Base-by-base conservation (phyloP, 2,113 vertebrate genomes). In the Notiomystis cincta region DNA sequence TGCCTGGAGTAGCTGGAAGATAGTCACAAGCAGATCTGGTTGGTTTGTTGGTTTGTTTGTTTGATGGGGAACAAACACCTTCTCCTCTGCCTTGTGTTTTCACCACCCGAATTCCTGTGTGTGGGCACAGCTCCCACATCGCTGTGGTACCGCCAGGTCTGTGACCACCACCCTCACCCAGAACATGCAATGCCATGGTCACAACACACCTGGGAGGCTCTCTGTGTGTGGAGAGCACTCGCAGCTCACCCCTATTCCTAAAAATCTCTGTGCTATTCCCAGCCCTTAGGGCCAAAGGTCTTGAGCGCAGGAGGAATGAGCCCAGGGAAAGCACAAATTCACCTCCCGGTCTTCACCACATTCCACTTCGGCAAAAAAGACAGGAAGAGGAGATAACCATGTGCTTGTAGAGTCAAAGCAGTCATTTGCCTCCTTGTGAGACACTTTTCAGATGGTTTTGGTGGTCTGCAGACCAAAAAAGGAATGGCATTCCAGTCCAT, bases 131-230 rank as follows among this genome's bases (percentile, higher is more conserved):
- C n/a, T 82, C 48, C 51, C 15, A 1, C 33, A 1, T 15, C 0
- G 1, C 42, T n/a, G 31, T 9, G 37, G 45, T 4, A 5, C 69
- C 0, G 0, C 35, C 1, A 1, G 18, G 18, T 10, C 42, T 42
- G 61, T 37, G 81, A n/a, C 5, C 60, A 3, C 19, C 19, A 0
- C 40, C 57, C 35, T 80, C 35, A 24, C 8, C 51, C 14, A 21
- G 28, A 11, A 5, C 19, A 0, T 0, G 11, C 64, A 8, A 0
- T 7, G 62, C 61, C 4, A 0, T 3, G 23, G 6, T 53, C 22
- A 11, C 66, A 15, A 12, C 84, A 13, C 0, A 0, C 7, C 4
- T 3, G 14, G 50, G 44, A 24, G 23, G 20, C 45, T 79, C 48
- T 30, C 7, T 5, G 22, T 4, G 40, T 4, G 0, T 4, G 23